Conservation (phyloP, 2,113 vertebrate genomes). For the Ursus arctos region DNA sequence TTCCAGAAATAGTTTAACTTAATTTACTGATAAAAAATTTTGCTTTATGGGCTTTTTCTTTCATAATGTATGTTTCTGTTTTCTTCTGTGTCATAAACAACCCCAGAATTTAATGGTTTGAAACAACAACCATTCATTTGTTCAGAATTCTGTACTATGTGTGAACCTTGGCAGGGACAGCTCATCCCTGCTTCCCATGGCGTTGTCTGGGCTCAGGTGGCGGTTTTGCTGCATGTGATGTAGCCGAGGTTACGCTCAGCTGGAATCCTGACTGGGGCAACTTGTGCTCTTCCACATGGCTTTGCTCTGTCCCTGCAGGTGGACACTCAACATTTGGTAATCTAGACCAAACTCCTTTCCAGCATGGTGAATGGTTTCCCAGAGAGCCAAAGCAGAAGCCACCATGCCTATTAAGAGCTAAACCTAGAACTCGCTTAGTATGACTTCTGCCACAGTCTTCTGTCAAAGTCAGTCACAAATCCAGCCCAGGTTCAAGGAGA, state of each 20-base stretch:
- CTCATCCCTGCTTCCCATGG: not conserved
- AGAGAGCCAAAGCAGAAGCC: not conserved
- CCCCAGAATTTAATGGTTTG: not conserved
- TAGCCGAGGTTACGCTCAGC: not conserved
- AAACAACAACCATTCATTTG: not conserved
- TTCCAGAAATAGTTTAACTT: slow-evolving; percentile 56
- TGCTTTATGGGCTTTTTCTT: slow-evolving; percentile 16
- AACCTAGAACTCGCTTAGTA: not conserved
- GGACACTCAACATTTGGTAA: not conserved
- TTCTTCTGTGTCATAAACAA: not conserved
- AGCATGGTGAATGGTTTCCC: not conserved
- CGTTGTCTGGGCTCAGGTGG: not conserved
- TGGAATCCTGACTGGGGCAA: not conserved
- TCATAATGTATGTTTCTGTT: not conserved
- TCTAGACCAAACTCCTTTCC: not conserved
- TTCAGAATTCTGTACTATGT: not conserved
- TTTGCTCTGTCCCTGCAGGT: not conserved
- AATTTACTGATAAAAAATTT: not conserved
- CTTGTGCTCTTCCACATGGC: not conserved
- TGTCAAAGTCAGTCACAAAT: not conserved
- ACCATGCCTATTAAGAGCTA: not conserved
- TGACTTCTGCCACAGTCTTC: not conserved
- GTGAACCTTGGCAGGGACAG: not conserved
- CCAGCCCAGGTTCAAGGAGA: not conserved
- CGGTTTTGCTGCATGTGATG: not conserved